phyloP scores from a whole-genome alignment of 1,140 invertebrate species.

The Diachasma alloeum region DNA sequence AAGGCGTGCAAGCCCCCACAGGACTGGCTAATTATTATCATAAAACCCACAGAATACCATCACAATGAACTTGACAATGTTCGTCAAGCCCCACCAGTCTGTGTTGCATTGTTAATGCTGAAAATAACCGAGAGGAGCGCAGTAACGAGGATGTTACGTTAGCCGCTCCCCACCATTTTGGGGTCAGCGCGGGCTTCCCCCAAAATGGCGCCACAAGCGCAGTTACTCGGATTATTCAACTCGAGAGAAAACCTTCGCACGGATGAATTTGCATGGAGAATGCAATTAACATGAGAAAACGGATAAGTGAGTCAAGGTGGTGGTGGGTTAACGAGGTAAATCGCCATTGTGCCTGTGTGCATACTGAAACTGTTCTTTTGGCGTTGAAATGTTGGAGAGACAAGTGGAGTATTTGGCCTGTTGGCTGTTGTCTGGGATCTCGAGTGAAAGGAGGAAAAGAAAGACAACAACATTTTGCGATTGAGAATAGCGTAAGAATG shows the following conservation, averaged over 20 bases:
- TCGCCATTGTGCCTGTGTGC: background rate
- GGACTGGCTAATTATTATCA: constrained; percentile 16
- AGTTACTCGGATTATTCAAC: constrained; percentile 17
- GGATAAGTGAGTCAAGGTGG: background rate
- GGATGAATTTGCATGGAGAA: constrained; percentile 1
- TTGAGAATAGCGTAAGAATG: background rate
- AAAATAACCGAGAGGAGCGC: background rate
- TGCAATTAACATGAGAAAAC: constrained; percentile 3
- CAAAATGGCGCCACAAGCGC: background rate
- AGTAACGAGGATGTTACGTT: too few species aligned
- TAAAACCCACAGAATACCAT: background rate
- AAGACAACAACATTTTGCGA: background rate
- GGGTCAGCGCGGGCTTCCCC: background rate
- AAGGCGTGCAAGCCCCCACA: constrained; percentile 6
- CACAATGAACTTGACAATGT: constrained; percentile 13
- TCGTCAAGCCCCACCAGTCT: background rate
- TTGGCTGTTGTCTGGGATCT: background rate
- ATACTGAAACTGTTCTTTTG: background rate
- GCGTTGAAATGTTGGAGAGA: background rate
- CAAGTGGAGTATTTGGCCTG: background rate
- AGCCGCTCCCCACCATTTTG: background rate
- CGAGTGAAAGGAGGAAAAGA: constrained; percentile 11
- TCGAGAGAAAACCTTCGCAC: background rate
- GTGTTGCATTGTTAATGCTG: background rate
- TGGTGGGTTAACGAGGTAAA: background rate